Evolutionary conservation across 2,797 vertebrate species (phyloP), one percentile per base, ranked within the genome.

Genomic region (Diglossa cyanea): DNA sequence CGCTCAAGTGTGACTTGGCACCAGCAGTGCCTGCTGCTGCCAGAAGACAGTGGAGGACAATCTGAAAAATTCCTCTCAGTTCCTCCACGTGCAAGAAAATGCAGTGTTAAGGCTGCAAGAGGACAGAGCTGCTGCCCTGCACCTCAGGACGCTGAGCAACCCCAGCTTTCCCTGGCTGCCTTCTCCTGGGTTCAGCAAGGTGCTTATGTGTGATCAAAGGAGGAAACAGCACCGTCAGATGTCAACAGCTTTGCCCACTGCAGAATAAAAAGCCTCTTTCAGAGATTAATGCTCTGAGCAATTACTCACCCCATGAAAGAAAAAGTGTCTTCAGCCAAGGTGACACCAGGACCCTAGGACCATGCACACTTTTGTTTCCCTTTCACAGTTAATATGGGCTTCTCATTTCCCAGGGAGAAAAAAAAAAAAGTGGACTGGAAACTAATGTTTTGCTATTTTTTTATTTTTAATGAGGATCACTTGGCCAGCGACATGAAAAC

Each of bases 291-390:
- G 83, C 47, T 90, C 47, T 75, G 45, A 71, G 92, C 63, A 93
- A 97, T 95, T 94, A 96, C 58, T 70, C 2, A 13, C n/a, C 6
- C 63, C 55, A 47, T 37, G 78, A 92, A 97, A 94, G 72, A 61
- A 96, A 92, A 97, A 88, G 91, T 80, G 62, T 79, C 76, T 86
- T 95, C 77, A 95, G 86, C 83, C 83, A 92, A 92, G 51, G 89
- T 96, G 96, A 96, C 95, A 96, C 77, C 82, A 88, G 78, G 78
- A 97, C 92, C 78, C 65, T 19, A 79, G 58, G 63, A 92, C 83
- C 47, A 57, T 11, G 35, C 18, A 86, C 0, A 2, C 45, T 88
- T 93, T 92, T 11, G 3, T 93, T 94, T 93, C 73, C 78, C 73
- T 94, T 89, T 87, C 73, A 88, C 3, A 3, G 63, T 92, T 95